Conservation (phyloP, 92 coral and sea anemone species). For the Phymanthus crucifer region DNA sequence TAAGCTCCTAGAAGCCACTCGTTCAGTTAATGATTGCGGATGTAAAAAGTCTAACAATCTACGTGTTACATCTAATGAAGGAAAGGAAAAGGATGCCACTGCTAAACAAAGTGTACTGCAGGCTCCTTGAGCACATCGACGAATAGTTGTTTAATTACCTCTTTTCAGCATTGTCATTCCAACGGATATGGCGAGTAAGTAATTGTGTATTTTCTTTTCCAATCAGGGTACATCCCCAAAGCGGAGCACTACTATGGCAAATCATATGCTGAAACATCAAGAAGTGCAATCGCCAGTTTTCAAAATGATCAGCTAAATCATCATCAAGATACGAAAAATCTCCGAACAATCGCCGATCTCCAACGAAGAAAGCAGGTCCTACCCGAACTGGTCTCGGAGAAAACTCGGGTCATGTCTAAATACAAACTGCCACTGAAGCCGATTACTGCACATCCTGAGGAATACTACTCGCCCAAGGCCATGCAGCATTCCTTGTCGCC, state of each 20-base stretch:
- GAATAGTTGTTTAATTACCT: too few relatives aligned
- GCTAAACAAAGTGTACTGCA: too few relatives aligned
- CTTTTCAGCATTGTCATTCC: too few relatives aligned
- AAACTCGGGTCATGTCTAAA: conserved; percentile 64
- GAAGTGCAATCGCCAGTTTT: conserved; percentile 91
- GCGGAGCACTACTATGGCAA: conserved; percentile 93
- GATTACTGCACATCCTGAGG: conserved; percentile 60
- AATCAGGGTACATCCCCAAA: conserved; percentile 90
- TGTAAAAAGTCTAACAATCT: too few relatives aligned
- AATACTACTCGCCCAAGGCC: conserved; percentile 68
- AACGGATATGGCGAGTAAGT: background rate
- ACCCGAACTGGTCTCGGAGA: conserved; percentile 54
- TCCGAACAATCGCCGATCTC: conserved; percentile 77
- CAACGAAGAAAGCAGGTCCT: conserved; percentile 80
- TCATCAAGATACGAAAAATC: conserved; percentile 69
- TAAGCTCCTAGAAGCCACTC: too few relatives aligned
- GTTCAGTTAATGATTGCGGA: too few relatives aligned
- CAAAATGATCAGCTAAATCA: conserved; percentile 73
- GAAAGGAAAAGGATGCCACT: too few relatives aligned
- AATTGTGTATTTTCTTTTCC: background rate
- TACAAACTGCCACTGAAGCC: conserved; percentile 80
- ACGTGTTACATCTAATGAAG: too few relatives aligned
- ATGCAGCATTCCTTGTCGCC: conserved; percentile 96
- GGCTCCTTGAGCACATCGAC: too few relatives aligned
- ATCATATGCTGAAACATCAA: conserved; percentile 90